These are phyloP conservation scores for Drosophila nr. perissopoda DNA, from an alignment of 2,888 invertebrate genomes.

Conservation along the genomic window DNA sequence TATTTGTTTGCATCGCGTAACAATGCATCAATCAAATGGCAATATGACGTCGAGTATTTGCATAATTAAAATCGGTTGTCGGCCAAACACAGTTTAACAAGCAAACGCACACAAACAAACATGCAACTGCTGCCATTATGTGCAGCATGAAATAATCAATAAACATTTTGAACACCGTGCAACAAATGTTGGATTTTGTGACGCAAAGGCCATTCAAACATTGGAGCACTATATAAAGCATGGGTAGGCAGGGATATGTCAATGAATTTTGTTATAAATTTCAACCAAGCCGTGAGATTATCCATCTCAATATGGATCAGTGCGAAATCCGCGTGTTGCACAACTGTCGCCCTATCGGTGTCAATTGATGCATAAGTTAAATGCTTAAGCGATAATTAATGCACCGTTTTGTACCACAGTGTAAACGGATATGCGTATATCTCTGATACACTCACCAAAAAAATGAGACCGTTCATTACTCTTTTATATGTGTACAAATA, in stretches of 20 bases:
- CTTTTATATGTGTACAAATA: background rate
- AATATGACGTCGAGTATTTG: constrained; percentile 33
- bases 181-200: constrained; percentile 3
- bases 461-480: background rate
- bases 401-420: constrained; percentile 28
- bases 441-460: background rate
- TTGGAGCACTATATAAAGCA: background rate
- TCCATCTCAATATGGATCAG: background rate
- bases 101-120: constrained; percentile 17
- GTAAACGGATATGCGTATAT: constrained; percentile 16
- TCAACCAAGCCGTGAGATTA: background rate
- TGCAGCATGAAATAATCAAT: constrained; percentile 36
- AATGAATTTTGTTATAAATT: background rate
- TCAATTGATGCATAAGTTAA: constrained; percentile 10
- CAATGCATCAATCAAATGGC: constrained; percentile 8
- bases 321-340: constrained; percentile 5
- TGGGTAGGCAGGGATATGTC: background rate
- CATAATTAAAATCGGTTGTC: constrained; percentile 46
- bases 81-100: constrained; percentile 26
- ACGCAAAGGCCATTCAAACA: background rate
- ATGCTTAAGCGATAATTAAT: constrained; percentile 29
- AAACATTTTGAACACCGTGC: constrained; percentile 25
- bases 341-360: background rate
- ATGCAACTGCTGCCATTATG: constrained; percentile 8
- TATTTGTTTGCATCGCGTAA: background rate